These are phyloP conservation scores for Ochropleura plecta DNA, from an alignment of 2,888 invertebrate species.

Conservation along the genomic window DNA sequence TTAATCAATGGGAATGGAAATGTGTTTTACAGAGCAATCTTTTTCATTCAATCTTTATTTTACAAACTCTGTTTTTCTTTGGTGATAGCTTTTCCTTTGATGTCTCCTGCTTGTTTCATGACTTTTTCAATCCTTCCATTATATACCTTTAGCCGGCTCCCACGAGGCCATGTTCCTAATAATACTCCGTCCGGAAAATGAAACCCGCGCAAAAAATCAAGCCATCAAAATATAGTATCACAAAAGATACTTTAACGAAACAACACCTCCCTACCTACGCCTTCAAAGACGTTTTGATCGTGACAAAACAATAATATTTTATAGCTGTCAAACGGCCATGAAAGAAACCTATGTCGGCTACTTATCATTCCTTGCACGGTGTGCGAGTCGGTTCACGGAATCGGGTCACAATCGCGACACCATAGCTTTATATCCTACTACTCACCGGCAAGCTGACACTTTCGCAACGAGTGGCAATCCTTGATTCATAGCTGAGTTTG, in stretches of 20 bases:
- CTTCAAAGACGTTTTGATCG: slow-evolving; percentile 28
- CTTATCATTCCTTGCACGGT: slow-evolving; percentile 61
- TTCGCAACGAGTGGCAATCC: slow-evolving; percentile 21
- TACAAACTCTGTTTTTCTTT: not conserved
- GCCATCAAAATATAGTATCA: slow-evolving; percentile 24
- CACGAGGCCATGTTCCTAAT: slow-evolving; percentile 6
- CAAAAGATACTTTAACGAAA: slow-evolving; percentile 17
- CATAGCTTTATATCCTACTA: slow-evolving; percentile 34
- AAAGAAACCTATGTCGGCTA: slow-evolving; percentile 54
- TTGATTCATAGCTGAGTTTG: slow-evolving; percentile 11
- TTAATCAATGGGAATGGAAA: not conserved
- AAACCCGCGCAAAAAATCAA: slow-evolving; percentile 3
- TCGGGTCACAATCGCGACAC: slow-evolving; percentile 42
- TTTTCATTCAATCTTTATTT: not conserved
- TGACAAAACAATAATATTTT: slow-evolving; percentile 60
- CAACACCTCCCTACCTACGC: slow-evolving; percentile 28
- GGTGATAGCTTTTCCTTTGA: not conserved
- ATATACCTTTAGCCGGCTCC: slow-evolving; percentile 5
- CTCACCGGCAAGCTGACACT: slow-evolving; percentile 43
- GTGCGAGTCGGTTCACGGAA: slow-evolving; percentile 59
- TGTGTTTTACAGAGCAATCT: not conserved
- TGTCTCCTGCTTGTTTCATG: not conserved
- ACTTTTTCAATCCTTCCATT: slow-evolving; percentile 4
- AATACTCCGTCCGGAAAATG: slow-evolving; percentile 6
- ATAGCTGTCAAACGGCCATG: slow-evolving; percentile 42